Evolutionary conservation across 2,797 vertebrate genomes (phyloP).

Genomic region (Enteromius argenteus): DNA sequence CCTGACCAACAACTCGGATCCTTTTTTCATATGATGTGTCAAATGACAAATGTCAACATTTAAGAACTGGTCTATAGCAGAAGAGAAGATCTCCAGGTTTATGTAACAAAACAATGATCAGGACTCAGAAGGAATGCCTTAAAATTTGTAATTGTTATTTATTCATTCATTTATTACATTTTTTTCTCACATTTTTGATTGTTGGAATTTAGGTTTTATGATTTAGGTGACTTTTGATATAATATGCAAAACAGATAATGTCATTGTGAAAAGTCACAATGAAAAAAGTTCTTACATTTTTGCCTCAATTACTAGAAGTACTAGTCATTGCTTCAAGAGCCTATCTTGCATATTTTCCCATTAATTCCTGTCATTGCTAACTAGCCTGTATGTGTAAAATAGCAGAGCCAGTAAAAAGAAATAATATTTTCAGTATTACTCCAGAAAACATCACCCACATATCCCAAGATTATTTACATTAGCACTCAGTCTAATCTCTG

Average conservation of each 20-base stretch:
- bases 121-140: no score
- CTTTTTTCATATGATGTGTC: not conserved
- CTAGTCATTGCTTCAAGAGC: not conserved
- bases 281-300: not conserved
- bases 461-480: slow-evolving; percentile 27
- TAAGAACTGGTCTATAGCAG: no score
- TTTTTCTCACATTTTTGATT: no score
- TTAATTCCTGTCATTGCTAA: not conserved
- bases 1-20: not conserved
- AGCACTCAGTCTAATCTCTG: slow-evolving; percentile 12
- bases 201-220: not conserved
- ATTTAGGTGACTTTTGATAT: no score
- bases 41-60: no score
- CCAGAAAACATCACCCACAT: not conserved
- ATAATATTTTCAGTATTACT: not conserved
- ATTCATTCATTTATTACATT: no score
- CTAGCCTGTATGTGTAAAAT: not conserved
- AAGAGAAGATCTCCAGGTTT: no score
- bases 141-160: no score
- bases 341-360: not conserved
- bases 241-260: not conserved
- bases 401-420: not conserved
- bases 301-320: not conserved
- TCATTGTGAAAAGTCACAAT: not conserved
- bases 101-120: no score